A percentile compares a stretch with the other conserved stretches of the same genome.
Evolutionary conservation across 2,797 vertebrate species (phyloP).

Genomic region (Mastacembelus armatus): DNA sequence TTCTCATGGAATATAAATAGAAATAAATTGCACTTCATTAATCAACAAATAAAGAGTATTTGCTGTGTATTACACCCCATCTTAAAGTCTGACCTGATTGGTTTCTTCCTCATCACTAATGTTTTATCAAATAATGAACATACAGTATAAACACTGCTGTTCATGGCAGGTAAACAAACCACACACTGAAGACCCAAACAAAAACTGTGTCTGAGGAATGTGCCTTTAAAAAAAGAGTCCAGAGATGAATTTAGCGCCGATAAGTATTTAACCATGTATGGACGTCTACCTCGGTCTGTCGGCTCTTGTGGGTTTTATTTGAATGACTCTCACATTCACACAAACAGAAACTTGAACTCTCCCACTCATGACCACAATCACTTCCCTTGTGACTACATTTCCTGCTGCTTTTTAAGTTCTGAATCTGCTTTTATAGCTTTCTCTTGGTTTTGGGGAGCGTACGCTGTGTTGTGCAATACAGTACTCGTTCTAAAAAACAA

Average conservation of each 20-base stretch:
- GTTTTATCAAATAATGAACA: too few species aligned
- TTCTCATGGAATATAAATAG: too few species aligned
- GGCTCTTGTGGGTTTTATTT: neutral
- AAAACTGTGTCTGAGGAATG: too few species aligned
- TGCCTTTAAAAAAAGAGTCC: too few species aligned
- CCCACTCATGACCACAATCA: constrained; percentile 25
- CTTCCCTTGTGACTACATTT: constrained; percentile 33
- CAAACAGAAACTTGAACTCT: neutral
- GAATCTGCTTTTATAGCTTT: constrained; percentile 12
- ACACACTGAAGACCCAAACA: too few species aligned
- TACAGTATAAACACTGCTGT: too few species aligned
- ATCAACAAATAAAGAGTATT: too few species aligned
- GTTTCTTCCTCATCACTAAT: too few species aligned
- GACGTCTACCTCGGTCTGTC: neutral
- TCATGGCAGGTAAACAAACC: too few species aligned
- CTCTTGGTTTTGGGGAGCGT: neutral
- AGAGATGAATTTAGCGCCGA: neutral
- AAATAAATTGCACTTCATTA: too few species aligned
- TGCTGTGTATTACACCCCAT: too few species aligned
- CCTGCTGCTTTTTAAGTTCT: constrained; percentile 29
- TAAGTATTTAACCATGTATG: neutral
- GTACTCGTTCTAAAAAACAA: neutral
- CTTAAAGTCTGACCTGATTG: too few species aligned
- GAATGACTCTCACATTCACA: neutral
- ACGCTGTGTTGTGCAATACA: neutral